Conservation (phyloP, 2,113 vertebrate genomes). For the Oryzias woworae region DNA sequence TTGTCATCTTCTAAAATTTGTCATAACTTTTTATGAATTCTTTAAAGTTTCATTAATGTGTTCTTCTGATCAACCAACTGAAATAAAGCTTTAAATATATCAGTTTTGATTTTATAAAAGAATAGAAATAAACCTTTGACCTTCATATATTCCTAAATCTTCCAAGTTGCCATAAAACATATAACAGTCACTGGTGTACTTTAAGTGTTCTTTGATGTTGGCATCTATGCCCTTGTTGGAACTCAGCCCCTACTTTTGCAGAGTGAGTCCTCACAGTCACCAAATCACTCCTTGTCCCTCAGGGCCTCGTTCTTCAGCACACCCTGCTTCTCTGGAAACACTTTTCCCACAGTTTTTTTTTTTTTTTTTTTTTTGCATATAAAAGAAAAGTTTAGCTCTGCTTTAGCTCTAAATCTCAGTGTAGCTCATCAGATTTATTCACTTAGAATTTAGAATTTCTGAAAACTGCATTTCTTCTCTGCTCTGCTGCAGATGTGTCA, state of each 20-base stretch:
- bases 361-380: constrained; percentile 5
- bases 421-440: neutral
- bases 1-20: neutral
- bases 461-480: too few species aligned
- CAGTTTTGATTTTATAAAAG: too few species aligned
- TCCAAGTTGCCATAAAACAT: too few species aligned
- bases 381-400: neutral
- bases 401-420: constrained; percentile 2
- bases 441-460: too few species aligned
- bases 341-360: constrained; percentile 8
- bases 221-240: neutral
- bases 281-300: constrained; percentile 21
- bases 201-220: too few species aligned
- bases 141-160: too few species aligned
- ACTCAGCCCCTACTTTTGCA: constrained; percentile 2
- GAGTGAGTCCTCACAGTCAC: neutral
- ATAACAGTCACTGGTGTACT: too few species aligned
- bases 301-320: constrained; percentile 30
- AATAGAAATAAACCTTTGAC: too few species aligned
- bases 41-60: too few species aligned
- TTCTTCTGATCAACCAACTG: too few species aligned
- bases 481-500: too few species aligned
- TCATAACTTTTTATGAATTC: neutral
- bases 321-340: constrained; percentile 13
- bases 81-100: too few species aligned